Evolutionary conservation across 2,113 vertebrate genomes (phyloP).

Genomic region (Puma concolor): DNA sequence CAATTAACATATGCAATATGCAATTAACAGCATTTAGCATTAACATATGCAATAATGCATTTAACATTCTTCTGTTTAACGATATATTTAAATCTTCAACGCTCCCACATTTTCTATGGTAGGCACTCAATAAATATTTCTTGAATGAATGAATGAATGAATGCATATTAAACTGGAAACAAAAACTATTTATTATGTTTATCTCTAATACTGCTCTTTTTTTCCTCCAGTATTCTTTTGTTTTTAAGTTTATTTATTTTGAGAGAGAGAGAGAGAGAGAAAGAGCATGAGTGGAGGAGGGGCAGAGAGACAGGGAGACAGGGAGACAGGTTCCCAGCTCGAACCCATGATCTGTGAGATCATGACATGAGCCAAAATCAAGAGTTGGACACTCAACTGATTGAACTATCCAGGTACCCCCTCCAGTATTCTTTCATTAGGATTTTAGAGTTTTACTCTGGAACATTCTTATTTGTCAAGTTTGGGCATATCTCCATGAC

Average conservation of each 20-base stretch:
- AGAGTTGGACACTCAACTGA: too few species aligned
- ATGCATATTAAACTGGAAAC: background rate
- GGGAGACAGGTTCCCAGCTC: too few species aligned
- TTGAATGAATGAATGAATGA: background rate
- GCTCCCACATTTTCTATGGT: background rate
- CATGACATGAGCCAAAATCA: too few species aligned
- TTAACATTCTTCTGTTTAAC: background rate
- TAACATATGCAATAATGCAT: background rate
- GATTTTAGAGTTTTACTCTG: conserved; percentile 23
- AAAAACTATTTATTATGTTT: background rate
- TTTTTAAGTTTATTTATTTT: too few species aligned
- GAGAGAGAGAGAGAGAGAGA: too few species aligned
- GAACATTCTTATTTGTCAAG: background rate
- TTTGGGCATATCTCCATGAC: background rate
- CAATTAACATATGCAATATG: too few species aligned
- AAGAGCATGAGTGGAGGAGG: too few species aligned
- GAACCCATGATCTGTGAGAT: too few species aligned
- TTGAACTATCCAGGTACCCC: too few species aligned
- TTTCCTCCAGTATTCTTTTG: background rate
- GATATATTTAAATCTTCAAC: background rate
- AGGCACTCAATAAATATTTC: background rate
- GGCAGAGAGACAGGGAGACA: too few species aligned
- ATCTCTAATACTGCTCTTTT: background rate
- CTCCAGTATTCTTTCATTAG: background rate
- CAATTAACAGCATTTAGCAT: background rate